Evolutionary conservation across 2,113 vertebrate genomes (phyloP).

Genomic region (Herpetotheres cachinnans): DNA sequence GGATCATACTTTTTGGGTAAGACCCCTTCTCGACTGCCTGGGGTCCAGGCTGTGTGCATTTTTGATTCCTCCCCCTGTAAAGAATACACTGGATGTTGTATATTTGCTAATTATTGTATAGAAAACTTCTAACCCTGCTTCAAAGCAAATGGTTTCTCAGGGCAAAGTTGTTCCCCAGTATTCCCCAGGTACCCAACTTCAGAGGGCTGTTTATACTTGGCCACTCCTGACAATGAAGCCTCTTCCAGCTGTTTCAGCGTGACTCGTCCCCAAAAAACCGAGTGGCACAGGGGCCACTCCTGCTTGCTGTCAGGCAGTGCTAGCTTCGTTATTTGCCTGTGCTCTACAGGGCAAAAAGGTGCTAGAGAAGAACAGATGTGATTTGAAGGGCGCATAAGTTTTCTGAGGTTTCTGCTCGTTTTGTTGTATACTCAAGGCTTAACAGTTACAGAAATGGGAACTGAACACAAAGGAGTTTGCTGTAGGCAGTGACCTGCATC

Average conservation of each 20-base stretch:
- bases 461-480: conserved; percentile 44
- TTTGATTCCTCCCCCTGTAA: not conserved
- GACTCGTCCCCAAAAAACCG: not conserved
- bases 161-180: not conserved
- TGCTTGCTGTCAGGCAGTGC: not conserved
- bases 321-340: not conserved
- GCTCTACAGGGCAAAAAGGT: not conserved
- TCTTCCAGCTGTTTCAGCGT: fast-evolving
- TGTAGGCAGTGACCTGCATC: conserved; percentile 2
- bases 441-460: not conserved
- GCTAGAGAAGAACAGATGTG: not conserved
- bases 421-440: not conserved
- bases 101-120: not conserved
- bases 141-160: not conserved
- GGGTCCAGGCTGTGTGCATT: not conserved
- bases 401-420: not conserved
- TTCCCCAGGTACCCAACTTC: not conserved
- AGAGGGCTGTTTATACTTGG: not conserved
- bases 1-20: not conserved
- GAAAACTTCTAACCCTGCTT: not conserved
- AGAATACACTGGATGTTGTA: not conserved
- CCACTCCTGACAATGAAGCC: not conserved
- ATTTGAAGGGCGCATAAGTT: not conserved
- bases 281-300: not conserved
- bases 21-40: not conserved